Conservation (phyloP, 2,797 vertebrate genomes). For the Hapalemur alaotrensis region DNA sequence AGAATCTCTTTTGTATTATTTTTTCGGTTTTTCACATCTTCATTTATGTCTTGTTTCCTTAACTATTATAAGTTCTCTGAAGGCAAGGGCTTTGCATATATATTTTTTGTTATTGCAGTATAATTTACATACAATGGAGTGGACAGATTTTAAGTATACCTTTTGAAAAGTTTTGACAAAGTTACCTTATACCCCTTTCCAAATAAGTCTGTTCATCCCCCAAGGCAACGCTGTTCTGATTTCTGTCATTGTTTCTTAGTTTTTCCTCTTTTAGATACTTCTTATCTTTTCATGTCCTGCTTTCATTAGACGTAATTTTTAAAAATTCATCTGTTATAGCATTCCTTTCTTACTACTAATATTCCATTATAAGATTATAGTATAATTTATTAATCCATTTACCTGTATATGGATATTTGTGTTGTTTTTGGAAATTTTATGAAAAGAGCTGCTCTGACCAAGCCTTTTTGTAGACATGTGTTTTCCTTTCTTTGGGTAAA, state of each 20-base stretch:
- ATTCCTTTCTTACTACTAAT: neutral
- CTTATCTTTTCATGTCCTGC: neutral
- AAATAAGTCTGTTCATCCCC: neutral
- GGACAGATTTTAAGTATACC: neutral
- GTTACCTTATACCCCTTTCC: neutral
- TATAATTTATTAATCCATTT: neutral
- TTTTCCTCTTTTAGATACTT: neutral
- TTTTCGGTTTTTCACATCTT: neutral
- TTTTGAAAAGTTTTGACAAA: neutral
- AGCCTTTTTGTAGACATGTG: neutral
- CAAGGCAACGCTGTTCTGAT: neutral
- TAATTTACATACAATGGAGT: neutral
- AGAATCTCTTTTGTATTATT: neutral
- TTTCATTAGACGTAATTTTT: neutral
- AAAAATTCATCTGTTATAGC: neutral
- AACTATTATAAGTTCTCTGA: constrained; percentile 16
- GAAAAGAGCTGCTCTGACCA: neutral
- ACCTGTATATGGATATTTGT: neutral
- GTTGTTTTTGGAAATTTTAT: constrained; percentile 4
- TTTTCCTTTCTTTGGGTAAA: constrained; percentile 20
- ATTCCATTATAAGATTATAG: neutral
- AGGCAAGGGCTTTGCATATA: neutral
- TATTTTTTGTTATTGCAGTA: neutral
- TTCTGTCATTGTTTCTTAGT: neutral
- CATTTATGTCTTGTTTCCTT: constrained; percentile 22